A percentile compares a stretch with the other conserved stretches of the same genome.
phyloP scores from a whole-genome alignment of 1,140 invertebrate genomes.

The Drosophila trapezifrons region DNA sequence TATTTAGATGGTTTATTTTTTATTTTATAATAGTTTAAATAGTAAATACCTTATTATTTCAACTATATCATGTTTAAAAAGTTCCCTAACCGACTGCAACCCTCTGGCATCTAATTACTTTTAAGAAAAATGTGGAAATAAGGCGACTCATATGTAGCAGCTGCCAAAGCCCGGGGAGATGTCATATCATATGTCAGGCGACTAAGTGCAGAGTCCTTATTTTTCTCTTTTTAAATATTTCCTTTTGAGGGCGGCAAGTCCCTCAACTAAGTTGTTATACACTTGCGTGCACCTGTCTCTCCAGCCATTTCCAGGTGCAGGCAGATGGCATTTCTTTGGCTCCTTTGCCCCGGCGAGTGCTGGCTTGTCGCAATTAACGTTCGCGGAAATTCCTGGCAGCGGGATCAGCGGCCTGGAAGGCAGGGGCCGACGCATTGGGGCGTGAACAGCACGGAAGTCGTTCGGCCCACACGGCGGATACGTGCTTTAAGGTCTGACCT shows the following conservation, averaged over 20 bases:
- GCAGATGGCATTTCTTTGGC: constrained; percentile 67
- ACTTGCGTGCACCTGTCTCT: constrained; percentile 42
- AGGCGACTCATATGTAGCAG: too few species aligned
- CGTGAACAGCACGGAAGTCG: constrained; percentile 79
- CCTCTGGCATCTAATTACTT: constrained; percentile 28
- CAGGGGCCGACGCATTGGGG: constrained; percentile 56
- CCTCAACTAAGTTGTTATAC: constrained; percentile 56
- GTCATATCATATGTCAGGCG: constrained; percentile 26
- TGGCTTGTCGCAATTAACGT: constrained; percentile 81
- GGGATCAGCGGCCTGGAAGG: constrained; percentile 33
- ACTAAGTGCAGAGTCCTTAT: constrained; percentile 28
- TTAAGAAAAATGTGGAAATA: constrained; percentile 9
- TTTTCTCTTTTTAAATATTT: constrained; percentile 36
- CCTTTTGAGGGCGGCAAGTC: constrained; percentile 49
- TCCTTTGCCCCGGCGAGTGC: constrained; percentile 44
- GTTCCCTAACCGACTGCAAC: background rate
- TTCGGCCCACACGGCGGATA: constrained; percentile 66
- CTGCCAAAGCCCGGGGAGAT: constrained; percentile 14
- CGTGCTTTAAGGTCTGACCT: constrained; percentile 68
- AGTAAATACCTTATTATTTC: background rate
- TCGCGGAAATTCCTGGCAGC: constrained; percentile 78
- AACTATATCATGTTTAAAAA: background rate
- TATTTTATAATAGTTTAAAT: background rate
- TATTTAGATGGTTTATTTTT: too few species aligned
- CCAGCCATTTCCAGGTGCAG: constrained; percentile 38